Base-by-base conservation (phyloP, 2,113 vertebrate genomes). In the Dasyornis broadbenti region DNA sequence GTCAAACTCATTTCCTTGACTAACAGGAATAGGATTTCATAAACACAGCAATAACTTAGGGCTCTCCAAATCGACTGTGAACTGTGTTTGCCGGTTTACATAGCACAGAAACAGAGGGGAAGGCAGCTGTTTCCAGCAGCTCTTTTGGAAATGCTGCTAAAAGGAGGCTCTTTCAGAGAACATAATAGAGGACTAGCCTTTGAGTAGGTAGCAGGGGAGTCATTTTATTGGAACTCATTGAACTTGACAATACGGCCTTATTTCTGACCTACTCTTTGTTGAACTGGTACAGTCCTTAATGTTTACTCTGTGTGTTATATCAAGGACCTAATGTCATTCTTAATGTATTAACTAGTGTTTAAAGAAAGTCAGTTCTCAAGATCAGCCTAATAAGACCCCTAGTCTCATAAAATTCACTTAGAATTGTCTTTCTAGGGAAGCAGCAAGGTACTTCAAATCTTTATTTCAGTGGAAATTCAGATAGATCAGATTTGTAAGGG, bases 21-120 rank as follows among this genome's bases (percentile, higher is more conserved):
- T 92, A 94, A 92, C 86, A 95, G 94, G 91, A 96, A 85, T 91
- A 90, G 69, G 91, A 81, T 96, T 97, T 95, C 95, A 94, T 96
- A 95, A 97, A 94, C 93, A 95, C 0, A 84, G 81, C 77, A 64
- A 82, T 95, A 82, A 30, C 71, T 88, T 66, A 66, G 47, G 81
- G 69, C 72, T 86, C 72, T 94, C 56, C 76, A 83, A 91, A 75
- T 60, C 2, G 4, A 84, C 65, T 66, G 23, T 57, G 47, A 66
- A 31, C 80, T n/a, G 30, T 8, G 31, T 18, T 56, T 0, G 0
- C 57, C 49, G 31, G 71, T 60, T 76, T 47, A 30, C 2, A 13
- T 3, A 39, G 59, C 22, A 13, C 23, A 86, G 65, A 70, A 89
- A 65, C 1, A 3, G 7, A 19, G 16, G 30, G 9, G 39, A 18